Evolutionary conservation across 2,113 vertebrate genomes (phyloP).

Genomic region (Rousettus leschenaultii): DNA sequence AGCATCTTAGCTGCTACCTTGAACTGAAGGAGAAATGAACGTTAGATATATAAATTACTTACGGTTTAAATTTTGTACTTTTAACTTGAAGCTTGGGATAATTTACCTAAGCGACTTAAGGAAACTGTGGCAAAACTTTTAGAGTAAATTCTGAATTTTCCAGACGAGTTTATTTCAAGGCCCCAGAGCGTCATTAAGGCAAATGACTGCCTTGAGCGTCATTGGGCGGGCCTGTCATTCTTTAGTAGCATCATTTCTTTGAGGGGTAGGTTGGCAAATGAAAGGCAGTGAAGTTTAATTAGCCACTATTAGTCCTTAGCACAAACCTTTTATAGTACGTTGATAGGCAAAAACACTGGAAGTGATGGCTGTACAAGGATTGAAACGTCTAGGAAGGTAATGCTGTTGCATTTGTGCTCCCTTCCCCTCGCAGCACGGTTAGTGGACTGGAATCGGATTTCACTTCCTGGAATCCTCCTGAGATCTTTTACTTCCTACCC

Average conservation of each 20-base stretch:
- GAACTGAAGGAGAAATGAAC: background rate
- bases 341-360: background rate
- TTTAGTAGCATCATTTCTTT: background rate
- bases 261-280: background rate
- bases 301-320: background rate
- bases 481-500: conserved; percentile 19
- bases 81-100: background rate
- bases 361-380: background rate
- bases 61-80: background rate
- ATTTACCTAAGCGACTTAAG: conserved; percentile 11
- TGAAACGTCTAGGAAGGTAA: background rate
- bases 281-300: background rate
- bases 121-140: background rate
- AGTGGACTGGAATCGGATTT: conserved; percentile 26
- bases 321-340: background rate
- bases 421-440: background rate
- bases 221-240: background rate
- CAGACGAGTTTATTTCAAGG: conserved; percentile 33
- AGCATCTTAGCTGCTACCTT: background rate
- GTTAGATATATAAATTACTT: background rate
- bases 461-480: background rate
- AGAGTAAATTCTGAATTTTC: conserved; percentile 25
- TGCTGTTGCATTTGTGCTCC: background rate
- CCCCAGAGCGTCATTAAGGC: background rate
- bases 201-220: background rate